Percentiles rank a stretch among this genome's conserved stretches.
phyloP scores from a whole-genome alignment of 1,140 invertebrate species.

The Drosophila athabasca region DNA sequence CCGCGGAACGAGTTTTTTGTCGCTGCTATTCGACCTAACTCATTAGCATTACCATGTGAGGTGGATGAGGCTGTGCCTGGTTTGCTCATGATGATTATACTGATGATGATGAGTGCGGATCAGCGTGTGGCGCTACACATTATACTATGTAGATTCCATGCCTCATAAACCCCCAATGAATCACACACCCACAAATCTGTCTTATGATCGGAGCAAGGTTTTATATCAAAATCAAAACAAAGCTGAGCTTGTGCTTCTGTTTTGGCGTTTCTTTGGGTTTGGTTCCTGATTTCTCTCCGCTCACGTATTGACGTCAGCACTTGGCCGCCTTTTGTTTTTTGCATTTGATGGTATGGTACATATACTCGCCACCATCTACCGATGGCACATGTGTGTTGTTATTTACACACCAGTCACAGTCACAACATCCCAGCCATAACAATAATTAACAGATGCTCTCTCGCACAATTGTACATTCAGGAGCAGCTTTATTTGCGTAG shows the following conservation, averaged over 20 bases:
- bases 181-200: slow-evolving; percentile 43
- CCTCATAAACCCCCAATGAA: slow-evolving; percentile 45
- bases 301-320: slow-evolving; percentile 62
- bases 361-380: slow-evolving; percentile 15
- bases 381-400: slow-evolving; percentile 48
- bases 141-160: slow-evolving; percentile 26
- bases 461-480: slow-evolving; percentile 36
- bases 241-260: slow-evolving; percentile 8
- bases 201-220: slow-evolving; percentile 22
- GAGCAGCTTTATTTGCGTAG: slow-evolving; percentile 76
- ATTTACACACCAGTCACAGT: slow-evolving; percentile 59
- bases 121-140: slow-evolving; percentile 35
- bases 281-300: slow-evolving; percentile 45
- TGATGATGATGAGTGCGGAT: background rate
- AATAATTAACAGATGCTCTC: slow-evolving; percentile 48
- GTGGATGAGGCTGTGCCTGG: slow-evolving; percentile 9
- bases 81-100: background rate
- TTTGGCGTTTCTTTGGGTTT: no score
- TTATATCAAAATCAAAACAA: slow-evolving; percentile 35
- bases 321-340: slow-evolving; percentile 40
- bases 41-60: slow-evolving; percentile 61
- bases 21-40: slow-evolving; percentile 43
- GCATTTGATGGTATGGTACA: slow-evolving; percentile 46
- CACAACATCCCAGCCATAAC: slow-evolving; percentile 28
- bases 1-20: slow-evolving; percentile 52